These are phyloP conservation scores for Clunio marinus DNA, from an alignment of 2,888 invertebrate species.

Conservation along the genomic window DNA sequence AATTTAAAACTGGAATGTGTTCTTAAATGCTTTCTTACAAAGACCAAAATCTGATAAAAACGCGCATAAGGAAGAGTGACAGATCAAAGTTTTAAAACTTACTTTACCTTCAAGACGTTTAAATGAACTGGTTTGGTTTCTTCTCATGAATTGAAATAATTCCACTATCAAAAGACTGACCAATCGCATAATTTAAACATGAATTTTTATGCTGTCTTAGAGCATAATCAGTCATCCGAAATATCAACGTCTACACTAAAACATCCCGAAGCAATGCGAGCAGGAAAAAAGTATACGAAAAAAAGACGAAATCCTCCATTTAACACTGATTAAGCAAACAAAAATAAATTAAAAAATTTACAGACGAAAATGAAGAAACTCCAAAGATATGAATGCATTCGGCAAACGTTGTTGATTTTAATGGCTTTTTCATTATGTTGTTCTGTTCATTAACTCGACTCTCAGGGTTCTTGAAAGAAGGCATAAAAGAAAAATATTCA, in stretches of 20 bases:
- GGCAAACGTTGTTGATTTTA: conserved; percentile 32
- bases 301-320: neutral
- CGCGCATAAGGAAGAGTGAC: too few relatives aligned
- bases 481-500: neutral
- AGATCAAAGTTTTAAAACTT: neutral
- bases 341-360: neutral
- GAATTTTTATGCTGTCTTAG: too few relatives aligned
- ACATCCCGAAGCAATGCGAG: neutral
- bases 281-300: too few relatives aligned
- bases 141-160: too few relatives aligned
- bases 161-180: too few relatives aligned
- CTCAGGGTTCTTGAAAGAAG: too few relatives aligned
- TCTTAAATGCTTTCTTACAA: too few relatives aligned
- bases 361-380: neutral
- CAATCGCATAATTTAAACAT: too few relatives aligned
- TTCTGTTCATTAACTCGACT: conserved; percentile 28
- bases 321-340: conserved; percentile 7
- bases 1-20: neutral
- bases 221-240: neutral
- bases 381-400: neutral
- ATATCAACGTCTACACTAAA: neutral
- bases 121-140: too few relatives aligned
- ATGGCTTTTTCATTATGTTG: conserved; percentile 34
- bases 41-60: too few relatives aligned
- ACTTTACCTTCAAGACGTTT: too few relatives aligned